These are phyloP conservation scores for Patella ulyssiponensis DNA, from an alignment of 2,888 invertebrate species.

Conservation along the genomic window DNA sequence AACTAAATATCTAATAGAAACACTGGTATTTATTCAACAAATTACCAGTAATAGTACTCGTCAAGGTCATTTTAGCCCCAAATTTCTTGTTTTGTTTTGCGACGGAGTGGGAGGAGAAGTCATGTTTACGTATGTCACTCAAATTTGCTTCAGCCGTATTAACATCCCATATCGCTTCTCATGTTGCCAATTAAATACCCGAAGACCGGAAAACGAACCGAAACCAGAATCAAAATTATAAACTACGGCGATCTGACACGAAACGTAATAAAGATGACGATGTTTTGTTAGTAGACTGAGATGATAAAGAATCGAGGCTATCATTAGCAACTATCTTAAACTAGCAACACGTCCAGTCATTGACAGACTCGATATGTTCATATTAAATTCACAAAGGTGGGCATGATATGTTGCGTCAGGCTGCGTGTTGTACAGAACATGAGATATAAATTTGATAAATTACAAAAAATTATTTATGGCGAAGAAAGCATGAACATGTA, in stretches of 20 bases:
- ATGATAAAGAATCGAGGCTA: conserved; percentile 8
- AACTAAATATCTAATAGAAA: too few species aligned
- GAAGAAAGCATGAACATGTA: too few species aligned
- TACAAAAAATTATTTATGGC: too few species aligned
- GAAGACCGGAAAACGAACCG: conserved; percentile 10
- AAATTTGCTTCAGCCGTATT: not conserved
- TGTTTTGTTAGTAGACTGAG: not conserved
- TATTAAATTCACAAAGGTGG: too few species aligned
- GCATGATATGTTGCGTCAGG: too few species aligned
- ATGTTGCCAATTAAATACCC: conserved; percentile 1
- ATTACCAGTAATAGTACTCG: too few species aligned
- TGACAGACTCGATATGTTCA: not conserved
- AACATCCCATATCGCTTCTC: not conserved
- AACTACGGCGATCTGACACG: not conserved
- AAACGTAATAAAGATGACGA: not conserved
- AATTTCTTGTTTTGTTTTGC: too few species aligned
- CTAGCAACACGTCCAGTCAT: not conserved
- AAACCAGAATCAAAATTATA: conserved; percentile 6
- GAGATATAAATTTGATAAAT: too few species aligned
- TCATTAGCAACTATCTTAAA: not conserved
- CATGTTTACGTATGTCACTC: conserved; percentile 5
- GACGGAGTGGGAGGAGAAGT: conserved; percentile 3
- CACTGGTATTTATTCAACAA: too few species aligned
- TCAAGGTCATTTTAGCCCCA: too few species aligned
- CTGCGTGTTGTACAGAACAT: too few species aligned